Conservation (phyloP, 1,140 invertebrate species). For the Contarinia nasturtii region DNA sequence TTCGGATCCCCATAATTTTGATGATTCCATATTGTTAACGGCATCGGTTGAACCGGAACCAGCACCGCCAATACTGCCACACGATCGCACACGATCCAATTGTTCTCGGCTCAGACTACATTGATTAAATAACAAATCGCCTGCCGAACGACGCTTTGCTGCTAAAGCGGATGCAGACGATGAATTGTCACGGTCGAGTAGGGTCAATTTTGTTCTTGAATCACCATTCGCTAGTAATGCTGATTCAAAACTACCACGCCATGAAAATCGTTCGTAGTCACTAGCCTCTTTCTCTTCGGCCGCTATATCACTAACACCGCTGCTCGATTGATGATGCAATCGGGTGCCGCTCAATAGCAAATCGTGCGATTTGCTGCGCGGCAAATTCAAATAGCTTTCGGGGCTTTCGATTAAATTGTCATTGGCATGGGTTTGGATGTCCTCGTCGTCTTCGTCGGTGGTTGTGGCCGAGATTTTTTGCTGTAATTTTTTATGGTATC, state of each 20-base stretch:
- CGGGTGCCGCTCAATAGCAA: conserved; percentile 36
- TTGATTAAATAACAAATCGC: conserved; percentile 54
- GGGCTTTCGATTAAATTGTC: conserved; percentile 9
- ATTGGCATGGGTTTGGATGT: conserved; percentile 33
- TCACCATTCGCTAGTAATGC: conserved; percentile 62
- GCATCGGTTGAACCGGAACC: conserved; percentile 29
- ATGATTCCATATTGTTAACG: conserved; percentile 11
- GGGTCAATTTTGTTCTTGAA: conserved; percentile 53
- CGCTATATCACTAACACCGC: conserved; percentile 28
- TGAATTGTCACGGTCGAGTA: conserved; percentile 44
- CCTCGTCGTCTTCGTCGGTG: conserved; percentile 55
- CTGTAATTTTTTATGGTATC: conserved; percentile 30
- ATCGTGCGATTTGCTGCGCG: conserved; percentile 60
- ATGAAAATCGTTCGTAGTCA: conserved; percentile 73
- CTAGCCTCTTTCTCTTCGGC: conserved; percentile 56
- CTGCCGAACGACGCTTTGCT: conserved; percentile 56
- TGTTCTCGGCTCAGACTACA: conserved; percentile 56
- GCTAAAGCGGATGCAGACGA: conserved; percentile 40
- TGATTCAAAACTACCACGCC: conserved; percentile 77
- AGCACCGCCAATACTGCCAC: conserved; percentile 57
- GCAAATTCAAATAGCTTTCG: conserved; percentile 24
- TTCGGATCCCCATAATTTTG: conserved; percentile 28
- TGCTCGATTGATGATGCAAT: conserved; percentile 24
- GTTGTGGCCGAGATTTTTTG: conserved; percentile 47
- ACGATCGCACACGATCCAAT: conserved; percentile 53